Conservation (phyloP, 2,888 invertebrate genomes). For the Atrina japonica region DNA sequence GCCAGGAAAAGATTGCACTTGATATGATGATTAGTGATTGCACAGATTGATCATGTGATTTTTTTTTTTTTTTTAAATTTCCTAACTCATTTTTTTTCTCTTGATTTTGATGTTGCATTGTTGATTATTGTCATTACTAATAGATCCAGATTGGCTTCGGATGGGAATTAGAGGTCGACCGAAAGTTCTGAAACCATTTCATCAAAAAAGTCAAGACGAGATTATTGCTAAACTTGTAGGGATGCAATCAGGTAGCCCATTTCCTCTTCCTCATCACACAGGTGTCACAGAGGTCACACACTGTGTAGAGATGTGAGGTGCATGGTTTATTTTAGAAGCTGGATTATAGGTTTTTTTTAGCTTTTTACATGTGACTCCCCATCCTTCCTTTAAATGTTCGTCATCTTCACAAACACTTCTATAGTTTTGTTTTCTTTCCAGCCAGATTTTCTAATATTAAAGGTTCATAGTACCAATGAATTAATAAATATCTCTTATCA, state of each 20-base stretch:
- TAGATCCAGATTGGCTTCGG: slow-evolving; percentile 53
- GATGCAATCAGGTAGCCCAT: slow-evolving; percentile 60
- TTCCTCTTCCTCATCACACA: slow-evolving; percentile 18
- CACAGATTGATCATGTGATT: not conserved
- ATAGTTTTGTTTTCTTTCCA: too few relatives aligned
- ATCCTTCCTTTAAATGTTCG: too few relatives aligned
- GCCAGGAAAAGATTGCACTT: too few relatives aligned
- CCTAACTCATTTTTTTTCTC: not conserved
- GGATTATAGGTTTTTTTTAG: too few relatives aligned
- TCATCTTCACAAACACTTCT: too few relatives aligned
- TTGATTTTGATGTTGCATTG: slow-evolving; percentile 20
- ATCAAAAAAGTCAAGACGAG: slow-evolving; percentile 63
- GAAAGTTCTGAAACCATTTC: slow-evolving; percentile 58
- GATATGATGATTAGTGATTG: not conserved
- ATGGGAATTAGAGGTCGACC: slow-evolving; percentile 59
- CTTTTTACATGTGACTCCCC: too few relatives aligned
- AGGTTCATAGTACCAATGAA: too few relatives aligned
- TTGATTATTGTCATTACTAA: slow-evolving; percentile 15
- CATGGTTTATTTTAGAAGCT: too few relatives aligned
- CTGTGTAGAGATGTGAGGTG: too few relatives aligned
- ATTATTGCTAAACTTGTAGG: slow-evolving; percentile 58
- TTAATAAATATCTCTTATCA: too few relatives aligned
- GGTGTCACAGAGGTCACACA: slow-evolving; percentile 9
- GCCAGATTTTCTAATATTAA: too few relatives aligned
- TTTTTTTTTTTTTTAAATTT: not conserved